Conservation (phyloP, 2,113 vertebrate genomes). For the Natator depressus region DNA sequence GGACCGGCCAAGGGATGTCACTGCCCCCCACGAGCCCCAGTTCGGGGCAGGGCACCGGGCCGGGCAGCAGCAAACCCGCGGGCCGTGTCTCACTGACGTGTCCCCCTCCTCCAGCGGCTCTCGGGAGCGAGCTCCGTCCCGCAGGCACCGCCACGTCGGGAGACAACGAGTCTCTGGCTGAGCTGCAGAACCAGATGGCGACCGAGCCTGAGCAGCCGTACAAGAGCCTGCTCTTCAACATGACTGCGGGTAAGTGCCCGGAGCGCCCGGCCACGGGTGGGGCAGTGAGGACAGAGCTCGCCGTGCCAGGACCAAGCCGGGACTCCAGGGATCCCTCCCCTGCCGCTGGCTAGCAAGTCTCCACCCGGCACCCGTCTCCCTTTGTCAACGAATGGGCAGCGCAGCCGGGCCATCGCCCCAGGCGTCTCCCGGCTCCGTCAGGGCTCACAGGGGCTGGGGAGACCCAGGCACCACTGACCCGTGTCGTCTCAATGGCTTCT, state of each 20-base stretch:
- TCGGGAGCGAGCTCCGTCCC: neutral
- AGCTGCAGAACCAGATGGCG: accelerated
- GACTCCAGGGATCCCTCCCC: neutral
- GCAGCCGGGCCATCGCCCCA: neutral
- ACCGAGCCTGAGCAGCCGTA: accelerated
- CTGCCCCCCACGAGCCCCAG: accelerated
- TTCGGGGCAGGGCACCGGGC: neutral
- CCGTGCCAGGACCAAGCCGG: neutral
- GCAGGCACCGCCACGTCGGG: accelerated
- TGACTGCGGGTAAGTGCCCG: slow-evolving; percentile 25
- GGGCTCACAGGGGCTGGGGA: neutral
- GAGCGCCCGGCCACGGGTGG: accelerated
- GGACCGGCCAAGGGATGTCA: accelerated
- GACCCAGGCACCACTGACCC: neutral
- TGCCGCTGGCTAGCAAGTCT: neutral
- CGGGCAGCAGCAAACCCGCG: neutral
- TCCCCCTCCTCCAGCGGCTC: neutral
- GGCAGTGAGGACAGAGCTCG: neutral
- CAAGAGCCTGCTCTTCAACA: accelerated
- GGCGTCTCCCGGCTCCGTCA: neutral
- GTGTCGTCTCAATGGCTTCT: neutral
- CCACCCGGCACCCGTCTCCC: neutral
- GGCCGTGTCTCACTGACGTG: accelerated
- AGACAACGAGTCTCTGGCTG: neutral
- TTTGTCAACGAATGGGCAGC: neutral